Conservation (phyloP, 2,888 invertebrate genomes). For the Leptopilina myrica region DNA sequence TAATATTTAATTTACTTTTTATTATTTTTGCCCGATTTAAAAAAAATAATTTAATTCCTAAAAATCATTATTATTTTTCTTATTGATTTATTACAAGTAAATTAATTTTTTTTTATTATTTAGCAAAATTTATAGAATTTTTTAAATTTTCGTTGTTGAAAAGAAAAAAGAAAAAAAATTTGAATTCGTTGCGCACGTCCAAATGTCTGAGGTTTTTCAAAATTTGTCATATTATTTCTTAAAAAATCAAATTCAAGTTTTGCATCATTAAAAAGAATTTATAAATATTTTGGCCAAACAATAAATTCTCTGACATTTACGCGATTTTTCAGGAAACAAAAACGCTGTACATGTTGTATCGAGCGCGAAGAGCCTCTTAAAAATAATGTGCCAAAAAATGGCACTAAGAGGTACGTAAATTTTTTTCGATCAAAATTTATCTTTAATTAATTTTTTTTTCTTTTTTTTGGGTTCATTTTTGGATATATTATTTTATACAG, state of each 20-base stretch:
- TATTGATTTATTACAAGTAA: too few species aligned
- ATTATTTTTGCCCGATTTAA: too few species aligned
- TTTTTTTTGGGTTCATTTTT: neutral
- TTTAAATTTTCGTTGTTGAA: too few species aligned
- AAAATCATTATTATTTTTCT: too few species aligned
- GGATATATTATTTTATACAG: neutral
- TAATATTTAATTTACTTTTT: too few species aligned
- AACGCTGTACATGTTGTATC: neutral
- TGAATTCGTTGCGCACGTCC: neutral
- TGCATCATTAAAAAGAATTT: neutral
- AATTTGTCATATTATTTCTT: constrained; percentile 1
- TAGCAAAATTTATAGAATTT: too few species aligned
- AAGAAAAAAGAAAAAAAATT: neutral
- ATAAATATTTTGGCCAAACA: neutral
- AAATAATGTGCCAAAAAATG: neutral
- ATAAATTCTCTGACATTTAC: constrained; percentile 2
- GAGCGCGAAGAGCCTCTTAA: neutral
- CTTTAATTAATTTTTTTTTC: neutral
- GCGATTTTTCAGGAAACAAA: constrained; percentile 34
- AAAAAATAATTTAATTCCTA: too few species aligned
- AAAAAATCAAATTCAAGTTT: neutral
- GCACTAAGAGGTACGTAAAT: constrained; percentile 25
- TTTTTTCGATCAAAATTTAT: constrained; percentile 12
- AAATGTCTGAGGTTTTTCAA: constrained; percentile 28
- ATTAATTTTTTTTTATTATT: too few species aligned